Percentiles rank a stretch among this genome's conserved stretches.
Evolutionary conservation across 2,797 vertebrate species (phyloP).

Genomic region (Hephaestus fuliginosus): DNA sequence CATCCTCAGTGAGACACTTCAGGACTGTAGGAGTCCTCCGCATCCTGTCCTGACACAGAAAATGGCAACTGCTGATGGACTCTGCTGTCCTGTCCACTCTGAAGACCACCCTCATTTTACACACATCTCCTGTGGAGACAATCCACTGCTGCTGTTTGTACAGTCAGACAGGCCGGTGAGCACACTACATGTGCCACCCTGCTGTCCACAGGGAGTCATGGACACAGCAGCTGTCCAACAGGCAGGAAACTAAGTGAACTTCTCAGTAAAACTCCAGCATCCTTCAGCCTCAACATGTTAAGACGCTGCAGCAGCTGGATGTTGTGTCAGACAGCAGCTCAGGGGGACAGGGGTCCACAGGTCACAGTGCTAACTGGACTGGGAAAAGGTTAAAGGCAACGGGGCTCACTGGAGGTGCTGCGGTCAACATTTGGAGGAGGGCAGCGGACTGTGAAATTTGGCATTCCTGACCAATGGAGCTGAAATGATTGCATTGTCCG

Average conservation of each 20-base stretch:
- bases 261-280: too few species aligned
- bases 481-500: constrained; percentile 94
- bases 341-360: constrained; percentile 5
- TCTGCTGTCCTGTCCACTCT: neutral
- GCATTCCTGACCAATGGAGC: constrained; percentile 95
- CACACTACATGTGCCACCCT: too few species aligned
- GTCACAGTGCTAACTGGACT: constrained; percentile 19
- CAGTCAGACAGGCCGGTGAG: too few species aligned
- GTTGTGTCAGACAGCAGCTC: neutral
- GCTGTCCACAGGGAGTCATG: too few species aligned
- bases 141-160: neutral
- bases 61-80: constrained; percentile 6
- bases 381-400: constrained; percentile 71
- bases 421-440: constrained; percentile 78
- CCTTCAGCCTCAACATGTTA: neutral
- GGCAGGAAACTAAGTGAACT: neutral
- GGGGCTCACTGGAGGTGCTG: constrained; percentile 70
- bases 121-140: neutral
- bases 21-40: neutral
- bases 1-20: too few species aligned
- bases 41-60: neutral
- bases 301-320: neutral
- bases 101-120: constrained; percentile 26
- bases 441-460: constrained; percentile 92
- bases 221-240: neutral